Conservation (phyloP, 2,113 vertebrate genomes). For the Gallinago paraguaiae region DNA sequence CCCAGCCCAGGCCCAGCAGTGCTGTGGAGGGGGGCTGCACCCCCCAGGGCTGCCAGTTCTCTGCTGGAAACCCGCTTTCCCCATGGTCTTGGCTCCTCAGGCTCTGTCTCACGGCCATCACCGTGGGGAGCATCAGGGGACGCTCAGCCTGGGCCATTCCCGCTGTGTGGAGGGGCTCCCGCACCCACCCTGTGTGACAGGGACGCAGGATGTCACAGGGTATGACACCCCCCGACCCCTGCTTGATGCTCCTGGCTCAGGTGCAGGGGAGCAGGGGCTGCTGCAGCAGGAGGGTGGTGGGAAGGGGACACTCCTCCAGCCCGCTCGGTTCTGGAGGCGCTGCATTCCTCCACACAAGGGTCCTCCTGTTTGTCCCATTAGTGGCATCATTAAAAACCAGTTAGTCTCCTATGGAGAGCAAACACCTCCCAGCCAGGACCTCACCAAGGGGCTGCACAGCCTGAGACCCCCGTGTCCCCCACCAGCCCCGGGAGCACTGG, state of each 20-base stretch:
- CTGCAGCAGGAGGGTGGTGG: neutral
- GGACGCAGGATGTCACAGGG: neutral
- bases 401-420: constrained; percentile 72
- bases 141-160: neutral
- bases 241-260: neutral
- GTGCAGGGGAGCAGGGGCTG: neutral
- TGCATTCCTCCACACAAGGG: constrained; percentile 67
- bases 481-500: neutral
- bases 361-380: constrained; percentile 77
- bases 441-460: neutral
- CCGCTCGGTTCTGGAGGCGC: neutral
- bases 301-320: neutral
- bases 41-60: rapidly evolving
- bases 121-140: rapidly evolving
- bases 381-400: constrained; percentile 74
- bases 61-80: neutral
- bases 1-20: neutral
- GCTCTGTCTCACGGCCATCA: rapidly evolving
- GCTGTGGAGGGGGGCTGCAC: neutral
- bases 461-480: neutral
- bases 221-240: rapidly evolving
- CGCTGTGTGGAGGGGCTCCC: neutral
- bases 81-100: rapidly evolving
- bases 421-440: constrained; percentile 29
- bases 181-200: neutral